These are phyloP conservation scores for Zonitis immaculata DNA, from an alignment of 2,888 invertebrate genomes.

Conservation along the genomic window DNA sequence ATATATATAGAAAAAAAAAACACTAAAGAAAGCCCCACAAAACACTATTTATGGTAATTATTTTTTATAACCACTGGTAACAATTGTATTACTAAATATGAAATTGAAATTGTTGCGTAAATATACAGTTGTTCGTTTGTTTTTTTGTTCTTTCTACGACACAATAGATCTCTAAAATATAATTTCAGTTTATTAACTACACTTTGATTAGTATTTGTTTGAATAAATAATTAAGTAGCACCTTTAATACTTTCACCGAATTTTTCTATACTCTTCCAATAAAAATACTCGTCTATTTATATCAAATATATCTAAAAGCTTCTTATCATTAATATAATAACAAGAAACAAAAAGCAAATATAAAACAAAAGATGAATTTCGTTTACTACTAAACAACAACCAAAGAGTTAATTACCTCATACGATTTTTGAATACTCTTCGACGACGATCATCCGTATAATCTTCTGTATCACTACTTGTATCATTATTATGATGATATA, in stretches of 20 bases:
- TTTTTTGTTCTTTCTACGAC: not conserved
- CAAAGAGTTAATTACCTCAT: constrained; percentile 52
- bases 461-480: constrained; percentile 86
- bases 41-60: not conserved
- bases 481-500: constrained; percentile 50
- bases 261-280: not conserved
- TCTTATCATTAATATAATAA: not conserved
- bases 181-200: constrained; percentile 3
- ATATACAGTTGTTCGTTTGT: constrained; percentile 4
- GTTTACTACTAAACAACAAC: not conserved
- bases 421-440: constrained; percentile 66
- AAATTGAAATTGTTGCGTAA: constrained; percentile 10
- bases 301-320: not conserved
- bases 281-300: not conserved
- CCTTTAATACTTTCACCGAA: not conserved
- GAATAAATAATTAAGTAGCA: not conserved
- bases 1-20: not conserved
- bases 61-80: not conserved
- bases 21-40: not conserved
- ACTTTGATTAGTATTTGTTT: no score
- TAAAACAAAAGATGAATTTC: not conserved
- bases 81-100: constrained; percentile 8
- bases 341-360: no score
- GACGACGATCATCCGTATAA: constrained; percentile 67
- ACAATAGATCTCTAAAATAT: constrained; percentile 5